Percentiles rank a stretch among this genome's conserved stretches.
These are phyloP conservation scores for Nephrotoma guestfalica DNA, from an alignment of 2,888 invertebrate genomes.

Conservation along the genomic window DNA sequence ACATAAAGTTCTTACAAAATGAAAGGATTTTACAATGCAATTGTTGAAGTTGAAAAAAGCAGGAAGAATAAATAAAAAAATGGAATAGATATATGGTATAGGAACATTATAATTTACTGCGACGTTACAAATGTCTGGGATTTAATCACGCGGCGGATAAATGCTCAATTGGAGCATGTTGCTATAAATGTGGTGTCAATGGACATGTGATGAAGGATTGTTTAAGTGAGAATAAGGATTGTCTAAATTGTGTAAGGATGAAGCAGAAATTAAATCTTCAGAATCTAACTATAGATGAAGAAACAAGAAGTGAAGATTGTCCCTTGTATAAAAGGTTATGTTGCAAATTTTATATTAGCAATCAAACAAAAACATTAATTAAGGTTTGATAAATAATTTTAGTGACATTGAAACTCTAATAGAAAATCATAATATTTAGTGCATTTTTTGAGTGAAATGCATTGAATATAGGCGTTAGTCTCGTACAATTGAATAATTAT, in stretches of 20 bases:
- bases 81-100: no score
- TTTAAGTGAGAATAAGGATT: background rate
- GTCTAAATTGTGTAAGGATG: background rate
- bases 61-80: no score
- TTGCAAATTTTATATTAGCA: no score
- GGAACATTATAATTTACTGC: no score
- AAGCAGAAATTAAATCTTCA: background rate
- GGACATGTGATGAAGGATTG: background rate
- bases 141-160: background rate
- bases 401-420: background rate
- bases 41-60: no score
- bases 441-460: no score
- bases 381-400: background rate
- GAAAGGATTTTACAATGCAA: no score
- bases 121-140: no score
- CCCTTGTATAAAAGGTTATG: background rate
- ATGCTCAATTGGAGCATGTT: background rate
- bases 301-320: background rate
- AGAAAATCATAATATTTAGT: background rate
- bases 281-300: background rate
- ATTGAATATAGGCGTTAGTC: background rate
- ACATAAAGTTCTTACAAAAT: no score
- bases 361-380: no score
- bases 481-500: background rate
- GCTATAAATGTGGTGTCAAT: background rate